Evolutionary conservation across 1,140 invertebrate species (phyloP).

Genomic region (Bilobella aurantiaca): DNA sequence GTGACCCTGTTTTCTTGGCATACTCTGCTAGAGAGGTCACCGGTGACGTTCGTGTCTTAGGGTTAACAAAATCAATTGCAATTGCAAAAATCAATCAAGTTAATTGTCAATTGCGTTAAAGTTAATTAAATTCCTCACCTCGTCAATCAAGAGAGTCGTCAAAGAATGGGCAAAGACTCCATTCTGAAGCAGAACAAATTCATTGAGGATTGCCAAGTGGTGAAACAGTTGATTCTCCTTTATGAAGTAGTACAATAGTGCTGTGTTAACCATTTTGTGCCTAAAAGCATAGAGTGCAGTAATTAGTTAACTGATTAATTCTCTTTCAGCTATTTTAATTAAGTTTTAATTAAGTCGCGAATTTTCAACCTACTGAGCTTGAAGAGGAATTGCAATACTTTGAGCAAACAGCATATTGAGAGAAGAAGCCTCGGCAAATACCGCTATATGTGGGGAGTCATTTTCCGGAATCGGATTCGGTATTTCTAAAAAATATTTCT

Average conservation of each 20-base stretch:
- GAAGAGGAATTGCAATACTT: conserved; percentile 23
- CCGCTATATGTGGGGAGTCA: background rate
- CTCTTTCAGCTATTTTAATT: background rate
- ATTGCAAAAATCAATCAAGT: no score
- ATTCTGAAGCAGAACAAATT: conserved; percentile 29
- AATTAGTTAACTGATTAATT: no score
- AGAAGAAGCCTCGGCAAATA: conserved; percentile 8
- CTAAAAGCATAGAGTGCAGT: conserved; percentile 4
- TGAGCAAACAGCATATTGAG: conserved; percentile 19
- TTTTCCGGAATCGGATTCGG: background rate
- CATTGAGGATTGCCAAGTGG: conserved; percentile 23
- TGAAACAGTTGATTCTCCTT: conserved; percentile 25
- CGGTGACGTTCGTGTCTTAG: background rate
- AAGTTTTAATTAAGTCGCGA: background rate
- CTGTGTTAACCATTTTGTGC: conserved; percentile 20
- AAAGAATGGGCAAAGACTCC: conserved; percentile 28
- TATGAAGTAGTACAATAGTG: conserved; percentile 24
- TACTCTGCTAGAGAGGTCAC: background rate
- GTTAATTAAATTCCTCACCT: no score
- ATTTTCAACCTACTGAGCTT: conserved; percentile 20
- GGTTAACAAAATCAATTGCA: background rate
- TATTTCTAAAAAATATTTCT: background rate
- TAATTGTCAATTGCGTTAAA: background rate
- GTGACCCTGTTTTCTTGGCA: background rate
- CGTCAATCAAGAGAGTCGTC: conserved; percentile 14